Base-by-base conservation (phyloP, 2,113 vertebrate genomes). In the Lichenostomus cassidix region DNA sequence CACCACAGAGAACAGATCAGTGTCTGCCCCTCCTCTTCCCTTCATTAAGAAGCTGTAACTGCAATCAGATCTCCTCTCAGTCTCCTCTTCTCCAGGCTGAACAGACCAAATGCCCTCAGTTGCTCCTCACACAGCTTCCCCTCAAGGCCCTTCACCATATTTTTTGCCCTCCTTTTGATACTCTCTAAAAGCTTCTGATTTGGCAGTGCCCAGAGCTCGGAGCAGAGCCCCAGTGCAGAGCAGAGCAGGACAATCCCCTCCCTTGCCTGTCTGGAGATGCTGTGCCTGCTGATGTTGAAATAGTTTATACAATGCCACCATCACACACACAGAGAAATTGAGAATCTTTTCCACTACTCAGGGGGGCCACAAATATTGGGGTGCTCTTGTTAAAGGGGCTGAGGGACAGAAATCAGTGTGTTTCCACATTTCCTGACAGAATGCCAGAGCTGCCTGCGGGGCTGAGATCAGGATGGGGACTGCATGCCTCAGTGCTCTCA, bases 241-340 rank as follows among this genome's bases (percentile, higher is more conserved):
- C 35, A 41, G 46, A 60, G 46, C 33, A 53, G 63, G 55, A 39
- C 39, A 33, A 28, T 28, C 11, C 33, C 21, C 39, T 33, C 7
- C 31, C 46, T 28, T 10, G 46, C 53, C 29, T 0, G 0, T 46
- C 27, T 18, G 53, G 44, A 1, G 0, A 7, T 23, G 37, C 27
- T 60, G 46, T 14, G 63, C 27, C 58, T 46, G 18, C 2, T 69
- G 23, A 4, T 42, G 8, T 29, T 50, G 19, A 4, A 37, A 11
- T 2, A 53, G 6, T 58, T 55, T 41, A 25, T 28, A 84, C 20
- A 47, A 20, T 25, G 1, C 23, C 41, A 52, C 23, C 17, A 29
- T 15, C 14, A 37, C 4, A 7, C 25, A 52, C 3, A 41, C 0
- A 37, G 5, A 37, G 4, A 82, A 84, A 90, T 81, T 12, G 12